Percentiles rank a stretch among this genome's conserved stretches.
Evolutionary conservation across 2,797 vertebrate genomes (phyloP).

Genomic region (Hozukius guyotensis): DNA sequence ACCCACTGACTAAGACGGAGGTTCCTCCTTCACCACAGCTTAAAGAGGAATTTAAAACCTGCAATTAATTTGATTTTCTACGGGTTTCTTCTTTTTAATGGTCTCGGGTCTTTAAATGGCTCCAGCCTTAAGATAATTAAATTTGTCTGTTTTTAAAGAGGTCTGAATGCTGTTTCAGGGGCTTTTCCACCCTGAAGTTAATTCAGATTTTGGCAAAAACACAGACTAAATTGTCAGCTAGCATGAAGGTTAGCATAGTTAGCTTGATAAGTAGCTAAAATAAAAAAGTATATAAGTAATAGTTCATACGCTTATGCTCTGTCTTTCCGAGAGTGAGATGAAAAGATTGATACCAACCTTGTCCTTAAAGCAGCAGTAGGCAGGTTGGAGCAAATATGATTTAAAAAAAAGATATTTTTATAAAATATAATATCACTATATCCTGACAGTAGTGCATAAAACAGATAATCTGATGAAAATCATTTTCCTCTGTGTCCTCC

Average conservation of each 20-base stretch:
- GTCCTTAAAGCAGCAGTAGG: background rate
- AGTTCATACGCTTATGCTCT: background rate
- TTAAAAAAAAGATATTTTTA: no score
- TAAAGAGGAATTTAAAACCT: slow-evolving; percentile 2
- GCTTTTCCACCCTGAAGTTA: no score
- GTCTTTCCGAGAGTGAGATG: background rate
- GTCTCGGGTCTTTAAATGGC: background rate
- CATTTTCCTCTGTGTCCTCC: no score
- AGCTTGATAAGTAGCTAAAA: background rate
- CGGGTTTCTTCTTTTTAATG: background rate
- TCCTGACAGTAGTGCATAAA: no score
- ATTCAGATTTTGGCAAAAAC: no score
- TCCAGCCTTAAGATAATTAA: background rate
- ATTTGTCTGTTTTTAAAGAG: background rate
- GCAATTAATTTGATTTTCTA: background rate
- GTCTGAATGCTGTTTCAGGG: background rate
- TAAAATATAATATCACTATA: no score
- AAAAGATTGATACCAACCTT: background rate
- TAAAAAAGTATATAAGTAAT: background rate
- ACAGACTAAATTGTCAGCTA: background rate
- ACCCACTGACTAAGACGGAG: background rate
- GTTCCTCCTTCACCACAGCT: background rate
- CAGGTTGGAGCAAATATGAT: no score
- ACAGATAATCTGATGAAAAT: no score
- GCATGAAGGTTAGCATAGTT: background rate